Conservation (phyloP, 2,888 invertebrate species). For the Caenorhabditis sinica region DNA sequence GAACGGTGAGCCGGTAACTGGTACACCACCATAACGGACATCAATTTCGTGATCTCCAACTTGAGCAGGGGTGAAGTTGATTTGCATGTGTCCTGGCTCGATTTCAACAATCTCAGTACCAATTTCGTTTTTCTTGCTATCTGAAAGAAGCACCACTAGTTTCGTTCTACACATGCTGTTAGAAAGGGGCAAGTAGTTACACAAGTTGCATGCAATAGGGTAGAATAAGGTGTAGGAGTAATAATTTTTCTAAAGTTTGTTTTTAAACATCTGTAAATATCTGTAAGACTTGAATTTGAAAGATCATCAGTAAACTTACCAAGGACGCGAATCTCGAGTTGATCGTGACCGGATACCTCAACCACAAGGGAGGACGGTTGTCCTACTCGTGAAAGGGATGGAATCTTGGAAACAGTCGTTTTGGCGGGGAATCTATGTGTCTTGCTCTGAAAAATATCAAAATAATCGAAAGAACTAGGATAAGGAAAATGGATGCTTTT, state of each 20-base stretch:
- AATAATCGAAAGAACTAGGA: background rate
- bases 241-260: constrained; percentile 7
- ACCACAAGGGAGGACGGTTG: constrained; percentile 78
- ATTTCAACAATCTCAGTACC: constrained; percentile 76
- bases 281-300: background rate
- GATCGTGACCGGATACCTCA: constrained; percentile 75
- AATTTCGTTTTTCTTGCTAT: constrained; percentile 75
- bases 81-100: constrained; percentile 78
- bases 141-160: constrained; percentile 67
- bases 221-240: constrained; percentile 6
- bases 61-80: constrained; percentile 93
- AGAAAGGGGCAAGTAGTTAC: constrained; percentile 24
- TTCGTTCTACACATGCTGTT: background rate
- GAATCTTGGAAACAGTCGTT: constrained; percentile 79
- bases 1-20: constrained; percentile 94
- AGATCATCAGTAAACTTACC: constrained; percentile 68
- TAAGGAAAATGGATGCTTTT: background rate
- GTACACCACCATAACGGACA: constrained; percentile 83
- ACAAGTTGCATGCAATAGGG: constrained; percentile 24
- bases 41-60: constrained; percentile 88
- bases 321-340: constrained; percentile 77
- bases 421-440: constrained; percentile 69
- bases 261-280: background rate
- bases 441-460: constrained; percentile 65
- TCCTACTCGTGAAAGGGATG: constrained; percentile 80